Evolutionary conservation across 2,888 invertebrate genomes (phyloP).

Genomic region (Spatulosminthurus flaviceps): DNA sequence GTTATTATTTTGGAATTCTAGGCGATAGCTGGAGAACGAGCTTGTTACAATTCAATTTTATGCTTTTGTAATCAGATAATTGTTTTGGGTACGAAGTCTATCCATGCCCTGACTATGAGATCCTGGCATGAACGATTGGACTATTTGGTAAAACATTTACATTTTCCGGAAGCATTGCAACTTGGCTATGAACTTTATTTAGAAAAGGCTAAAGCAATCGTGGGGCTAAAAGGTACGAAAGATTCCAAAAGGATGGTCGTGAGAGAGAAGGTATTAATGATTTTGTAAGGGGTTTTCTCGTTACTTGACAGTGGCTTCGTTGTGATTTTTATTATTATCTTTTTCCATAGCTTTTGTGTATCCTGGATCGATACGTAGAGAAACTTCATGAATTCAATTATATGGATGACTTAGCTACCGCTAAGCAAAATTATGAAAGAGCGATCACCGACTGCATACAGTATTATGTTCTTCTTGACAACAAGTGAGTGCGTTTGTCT

Average conservation of each 20-base stretch:
- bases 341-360: conserved; percentile 66
- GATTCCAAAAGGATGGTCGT: conserved; percentile 68
- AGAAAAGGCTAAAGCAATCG: conserved; percentile 73
- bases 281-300: no score
- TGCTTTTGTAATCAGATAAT: conserved; percentile 76
- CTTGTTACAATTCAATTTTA: conserved; percentile 79
- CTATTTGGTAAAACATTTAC: conserved; percentile 68
- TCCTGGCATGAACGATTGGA: conserved; percentile 69
- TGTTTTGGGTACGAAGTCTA: conserved; percentile 75
- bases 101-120: conserved; percentile 70
- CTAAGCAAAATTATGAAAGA: conserved; percentile 61
- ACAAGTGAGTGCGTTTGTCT: no score
- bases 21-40: conserved; percentile 78
- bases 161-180: conserved; percentile 71
- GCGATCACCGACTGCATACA: conserved; percentile 61
- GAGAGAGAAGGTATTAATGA: conserved; percentile 66
- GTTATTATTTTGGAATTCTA: conserved; percentile 62
- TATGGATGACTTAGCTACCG: conserved; percentile 61
- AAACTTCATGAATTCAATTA: conserved; percentile 59
- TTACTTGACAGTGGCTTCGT: not conserved
- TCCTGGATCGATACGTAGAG: conserved; percentile 65
- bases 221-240: conserved; percentile 70
- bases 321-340: no score
- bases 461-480: conserved; percentile 66
- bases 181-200: conserved; percentile 73